These are phyloP conservation scores for Erethizon dorsatum DNA, from an alignment of 2,797 vertebrate species.

Conservation along the genomic window DNA sequence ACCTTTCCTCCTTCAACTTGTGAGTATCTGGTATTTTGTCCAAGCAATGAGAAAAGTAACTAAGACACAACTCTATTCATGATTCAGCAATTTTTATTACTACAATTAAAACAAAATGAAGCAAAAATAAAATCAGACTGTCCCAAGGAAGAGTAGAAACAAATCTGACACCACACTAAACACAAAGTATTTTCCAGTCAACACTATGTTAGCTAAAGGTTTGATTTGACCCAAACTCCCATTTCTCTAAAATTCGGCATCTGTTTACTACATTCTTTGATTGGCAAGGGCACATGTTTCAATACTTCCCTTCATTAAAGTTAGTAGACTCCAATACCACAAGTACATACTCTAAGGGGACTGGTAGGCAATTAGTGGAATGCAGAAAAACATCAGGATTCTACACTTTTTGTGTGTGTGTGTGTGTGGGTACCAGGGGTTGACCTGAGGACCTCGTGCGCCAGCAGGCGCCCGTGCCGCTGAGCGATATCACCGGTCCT, in stretches of 20 bases:
- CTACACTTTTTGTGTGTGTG: no score
- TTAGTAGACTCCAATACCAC: not conserved
- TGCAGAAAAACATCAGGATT: not conserved
- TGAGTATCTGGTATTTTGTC: not conserved
- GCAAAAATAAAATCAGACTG: constrained; percentile 4
- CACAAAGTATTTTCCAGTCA: not conserved
- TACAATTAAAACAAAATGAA: constrained; percentile 62
- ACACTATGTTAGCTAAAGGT: not conserved
- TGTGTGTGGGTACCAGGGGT: no score
- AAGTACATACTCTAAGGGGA: not conserved
- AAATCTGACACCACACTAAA: not conserved
- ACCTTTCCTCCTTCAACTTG: not conserved
- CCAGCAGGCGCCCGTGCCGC: no score
- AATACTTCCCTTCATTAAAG: constrained; percentile 1
- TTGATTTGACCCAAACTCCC: not conserved
- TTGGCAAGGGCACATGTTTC: not conserved
- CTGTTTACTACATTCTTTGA: not conserved
- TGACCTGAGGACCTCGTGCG: no score
- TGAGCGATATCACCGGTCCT: no score
- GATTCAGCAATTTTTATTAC: constrained; percentile 32
- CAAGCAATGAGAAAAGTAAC: not conserved
- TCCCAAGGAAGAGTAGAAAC: not conserved
- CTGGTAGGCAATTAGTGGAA: not conserved
- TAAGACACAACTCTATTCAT: not conserved
- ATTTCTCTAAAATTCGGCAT: not conserved